A percentile compares a stretch with the other conserved stretches of the same genome.
phyloP scores from a whole-genome alignment of 2,797 vertebrate genomes.

The Lepus oiostolus region DNA sequence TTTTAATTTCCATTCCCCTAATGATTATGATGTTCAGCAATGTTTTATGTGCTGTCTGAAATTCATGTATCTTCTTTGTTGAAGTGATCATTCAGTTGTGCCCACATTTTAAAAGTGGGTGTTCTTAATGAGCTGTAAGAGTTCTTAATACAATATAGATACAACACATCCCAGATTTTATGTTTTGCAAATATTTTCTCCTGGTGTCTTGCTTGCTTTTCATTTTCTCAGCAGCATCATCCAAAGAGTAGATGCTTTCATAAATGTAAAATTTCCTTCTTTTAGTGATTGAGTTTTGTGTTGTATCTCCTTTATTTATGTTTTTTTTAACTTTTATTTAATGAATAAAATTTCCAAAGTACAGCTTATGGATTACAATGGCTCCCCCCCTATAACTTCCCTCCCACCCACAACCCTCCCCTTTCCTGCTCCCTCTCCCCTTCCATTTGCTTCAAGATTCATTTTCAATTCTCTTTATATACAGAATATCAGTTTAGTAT shows the following conservation, averaged over 20 bases:
- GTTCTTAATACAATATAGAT: constrained; percentile 9
- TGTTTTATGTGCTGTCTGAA: background rate
- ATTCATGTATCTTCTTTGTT: background rate
- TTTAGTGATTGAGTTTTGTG: background rate
- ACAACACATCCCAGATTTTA: background rate
- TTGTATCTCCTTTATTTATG: no score
- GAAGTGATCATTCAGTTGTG: background rate
- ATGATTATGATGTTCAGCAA: background rate
- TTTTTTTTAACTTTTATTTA: no score
- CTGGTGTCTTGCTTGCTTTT: background rate
- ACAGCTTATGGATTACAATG: no score
- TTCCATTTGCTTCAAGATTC: no score
- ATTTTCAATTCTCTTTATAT: no score
- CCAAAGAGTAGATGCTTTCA: constrained; percentile 26
- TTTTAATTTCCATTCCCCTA: constrained; percentile 45
- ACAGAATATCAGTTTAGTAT: no score
- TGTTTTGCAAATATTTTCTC: constrained; percentile 50
- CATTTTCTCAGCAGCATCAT: constrained; percentile 20
- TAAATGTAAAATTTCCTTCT: constrained; percentile 18
- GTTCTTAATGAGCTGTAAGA: constrained; percentile 3
- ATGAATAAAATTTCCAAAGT: no score
- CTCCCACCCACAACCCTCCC: no score
- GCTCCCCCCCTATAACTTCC: no score
- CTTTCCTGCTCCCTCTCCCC: no score
- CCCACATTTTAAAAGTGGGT: background rate